phyloP scores from a whole-genome alignment of 2,888 invertebrate species.

The Pseudococcus viburni region DNA sequence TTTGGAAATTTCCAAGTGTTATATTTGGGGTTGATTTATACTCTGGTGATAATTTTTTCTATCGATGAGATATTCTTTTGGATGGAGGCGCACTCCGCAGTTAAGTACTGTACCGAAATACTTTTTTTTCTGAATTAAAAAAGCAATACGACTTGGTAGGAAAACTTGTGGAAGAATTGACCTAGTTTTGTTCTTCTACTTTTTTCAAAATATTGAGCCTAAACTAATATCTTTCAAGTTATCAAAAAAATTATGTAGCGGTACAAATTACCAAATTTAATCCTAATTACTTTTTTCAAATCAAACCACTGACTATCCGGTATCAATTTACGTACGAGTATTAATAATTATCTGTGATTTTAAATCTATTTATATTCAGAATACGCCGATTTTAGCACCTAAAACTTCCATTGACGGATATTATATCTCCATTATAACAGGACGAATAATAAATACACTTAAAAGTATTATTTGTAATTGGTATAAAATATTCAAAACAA shows the following conservation, averaged over 20 bases:
- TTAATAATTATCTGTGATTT: no score
- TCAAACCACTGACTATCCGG: neutral
- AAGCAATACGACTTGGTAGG: neutral
- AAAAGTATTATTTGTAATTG: slow-evolving; percentile 1
- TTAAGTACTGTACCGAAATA: neutral
- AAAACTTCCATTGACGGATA: neutral
- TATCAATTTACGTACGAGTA: neutral
- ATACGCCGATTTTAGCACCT: neutral
- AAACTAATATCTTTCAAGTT: no score
- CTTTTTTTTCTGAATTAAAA: neutral
- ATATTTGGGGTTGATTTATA: neutral
- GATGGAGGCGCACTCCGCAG: neutral
- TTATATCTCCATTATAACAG: no score
- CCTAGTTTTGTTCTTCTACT: neutral
- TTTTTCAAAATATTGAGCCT: neutral
- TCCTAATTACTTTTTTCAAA: neutral
- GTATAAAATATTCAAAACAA: slow-evolving; percentile 29
- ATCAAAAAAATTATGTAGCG: neutral
- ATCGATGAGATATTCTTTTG: neutral
- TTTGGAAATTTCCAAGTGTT: neutral
- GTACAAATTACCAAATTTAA: neutral
- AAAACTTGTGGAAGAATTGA: neutral
- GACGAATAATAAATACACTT: neutral
- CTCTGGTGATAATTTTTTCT: neutral
- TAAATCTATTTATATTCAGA: no score